Evolutionary conservation across 2,113 vertebrate species (phyloP).

Genomic region (Syrrhaptes paradoxus): DNA sequence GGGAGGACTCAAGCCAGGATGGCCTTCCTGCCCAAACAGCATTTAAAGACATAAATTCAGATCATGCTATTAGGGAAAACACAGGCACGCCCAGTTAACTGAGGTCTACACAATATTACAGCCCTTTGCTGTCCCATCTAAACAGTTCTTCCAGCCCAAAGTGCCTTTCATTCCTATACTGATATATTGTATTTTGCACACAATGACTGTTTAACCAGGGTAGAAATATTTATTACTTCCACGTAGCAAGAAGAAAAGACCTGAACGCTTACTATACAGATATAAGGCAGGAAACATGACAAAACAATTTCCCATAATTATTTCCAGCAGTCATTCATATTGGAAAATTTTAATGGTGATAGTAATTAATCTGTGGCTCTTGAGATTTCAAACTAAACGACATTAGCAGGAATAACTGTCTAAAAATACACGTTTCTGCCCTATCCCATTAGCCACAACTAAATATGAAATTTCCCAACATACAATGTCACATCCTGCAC

Average conservation of each 20-base stretch:
- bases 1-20: not conserved
- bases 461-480: not conserved
- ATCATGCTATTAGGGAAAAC: not conserved
- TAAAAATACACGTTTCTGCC: slow-evolving; percentile 30
- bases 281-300: not conserved
- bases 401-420: not conserved
- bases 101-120: not conserved
- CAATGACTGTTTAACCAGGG: not conserved
- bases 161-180: not conserved
- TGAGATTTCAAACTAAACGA: not conserved
- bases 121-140: not conserved
- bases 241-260: not conserved
- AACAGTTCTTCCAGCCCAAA: not conserved
- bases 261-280: not conserved
- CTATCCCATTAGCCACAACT: not conserved
- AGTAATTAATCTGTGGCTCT: not conserved
- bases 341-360: slow-evolving; percentile 15
- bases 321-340: slow-evolving; percentile 3
- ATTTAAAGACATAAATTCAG: not conserved
- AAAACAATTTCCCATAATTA: slow-evolving; percentile 33
- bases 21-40: not conserved
- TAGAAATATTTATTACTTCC: not conserved
- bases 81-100: not conserved
- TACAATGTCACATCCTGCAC: not conserved
- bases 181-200: not conserved